Conservation (phyloP, 2,888 invertebrate genomes). For the Chymomyza procnemis region DNA sequence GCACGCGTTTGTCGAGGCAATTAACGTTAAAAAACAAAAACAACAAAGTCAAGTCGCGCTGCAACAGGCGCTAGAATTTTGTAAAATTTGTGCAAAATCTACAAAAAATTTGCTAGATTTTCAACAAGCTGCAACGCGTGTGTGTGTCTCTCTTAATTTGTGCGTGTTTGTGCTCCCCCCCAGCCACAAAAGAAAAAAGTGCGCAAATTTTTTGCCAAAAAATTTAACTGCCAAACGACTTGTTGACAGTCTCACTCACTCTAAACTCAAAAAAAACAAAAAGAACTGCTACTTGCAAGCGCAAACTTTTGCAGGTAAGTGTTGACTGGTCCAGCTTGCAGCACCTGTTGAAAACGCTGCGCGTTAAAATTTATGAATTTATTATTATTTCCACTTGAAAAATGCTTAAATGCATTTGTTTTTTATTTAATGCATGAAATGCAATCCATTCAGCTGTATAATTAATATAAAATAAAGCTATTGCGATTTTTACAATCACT, state of each 20-base stretch:
- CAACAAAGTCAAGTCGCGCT: no score
- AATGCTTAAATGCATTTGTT: neutral
- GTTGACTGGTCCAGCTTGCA: neutral
- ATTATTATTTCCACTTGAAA: neutral
- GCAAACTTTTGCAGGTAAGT: slow-evolving; percentile 35
- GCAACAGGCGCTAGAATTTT: no score
- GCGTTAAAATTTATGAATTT: neutral
- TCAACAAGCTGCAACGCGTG: no score
- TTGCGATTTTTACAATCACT: slow-evolving; percentile 54
- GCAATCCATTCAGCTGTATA: slow-evolving; percentile 63
- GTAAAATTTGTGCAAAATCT: neutral
- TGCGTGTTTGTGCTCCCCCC: no score
- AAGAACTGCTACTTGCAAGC: no score
- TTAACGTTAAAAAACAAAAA: slow-evolving; percentile 27
- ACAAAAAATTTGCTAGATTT: no score
- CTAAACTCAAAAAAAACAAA: no score
- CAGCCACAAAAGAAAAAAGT: no score
- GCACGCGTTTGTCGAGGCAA: slow-evolving; percentile 29
- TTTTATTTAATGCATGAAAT: slow-evolving; percentile 47
- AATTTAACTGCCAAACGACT: no score
- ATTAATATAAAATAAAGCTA: slow-evolving; percentile 64
- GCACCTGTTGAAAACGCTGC: slow-evolving; percentile 55
- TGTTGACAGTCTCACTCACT: no score
- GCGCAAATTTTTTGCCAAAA: no score
- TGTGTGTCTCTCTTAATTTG: no score